phyloP scores from a whole-genome alignment of 2,888 invertebrate species.

The Heliothis peltigera region DNA sequence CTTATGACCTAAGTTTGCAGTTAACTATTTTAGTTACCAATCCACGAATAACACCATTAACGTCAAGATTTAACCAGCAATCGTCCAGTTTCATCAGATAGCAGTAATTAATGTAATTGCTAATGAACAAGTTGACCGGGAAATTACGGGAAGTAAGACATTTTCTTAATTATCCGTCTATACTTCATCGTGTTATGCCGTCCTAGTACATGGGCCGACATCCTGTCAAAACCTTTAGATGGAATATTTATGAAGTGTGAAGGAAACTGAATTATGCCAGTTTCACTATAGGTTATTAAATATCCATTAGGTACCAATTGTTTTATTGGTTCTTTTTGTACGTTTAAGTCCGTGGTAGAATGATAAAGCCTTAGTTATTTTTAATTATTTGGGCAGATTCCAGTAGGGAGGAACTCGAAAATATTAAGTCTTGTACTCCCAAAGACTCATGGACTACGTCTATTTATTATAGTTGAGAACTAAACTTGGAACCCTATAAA shows the following conservation, averaged over 20 bases:
- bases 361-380: too few relatives aligned
- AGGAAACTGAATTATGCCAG: not conserved
- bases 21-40: not conserved
- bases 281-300: not conserved
- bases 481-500: too few relatives aligned
- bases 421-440: too few relatives aligned
- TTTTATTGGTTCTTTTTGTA: too few relatives aligned
- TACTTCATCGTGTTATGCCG: conserved; percentile 4
- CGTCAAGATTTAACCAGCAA: conserved; percentile 5
- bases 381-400: too few relatives aligned
- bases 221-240: conserved; percentile 8
- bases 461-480: too few relatives aligned
- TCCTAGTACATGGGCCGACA: not conserved
- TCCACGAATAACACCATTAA: conserved; percentile 1
- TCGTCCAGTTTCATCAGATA: conserved; percentile 27
- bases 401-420: too few relatives aligned
- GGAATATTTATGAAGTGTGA: conserved; percentile 5
- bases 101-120: conserved; percentile 32
- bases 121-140: conserved; percentile 19
- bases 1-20: not conserved
- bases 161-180: conserved; percentile 31
- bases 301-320: not conserved
- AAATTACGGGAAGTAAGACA: conserved; percentile 35
- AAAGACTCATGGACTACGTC: too few relatives aligned
- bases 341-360: too few relatives aligned